These are phyloP conservation scores for Halcyon malimbica DNA, from an alignment of 2,113 vertebrate species.

Conservation along the genomic window DNA sequence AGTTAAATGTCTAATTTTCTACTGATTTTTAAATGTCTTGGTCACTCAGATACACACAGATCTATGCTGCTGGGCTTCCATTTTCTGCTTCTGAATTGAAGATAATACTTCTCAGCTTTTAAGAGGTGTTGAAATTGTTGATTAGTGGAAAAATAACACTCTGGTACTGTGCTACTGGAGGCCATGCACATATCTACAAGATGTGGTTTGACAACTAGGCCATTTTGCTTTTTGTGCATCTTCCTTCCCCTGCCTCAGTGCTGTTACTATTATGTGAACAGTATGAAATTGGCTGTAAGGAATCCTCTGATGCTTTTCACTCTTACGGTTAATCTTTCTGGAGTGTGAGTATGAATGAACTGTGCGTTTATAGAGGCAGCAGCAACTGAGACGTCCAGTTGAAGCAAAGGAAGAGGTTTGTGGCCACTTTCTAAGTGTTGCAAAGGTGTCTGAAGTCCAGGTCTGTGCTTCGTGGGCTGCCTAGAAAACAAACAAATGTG, in stretches of 20 bases:
- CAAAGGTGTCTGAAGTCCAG: not conserved
- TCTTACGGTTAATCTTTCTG: not conserved
- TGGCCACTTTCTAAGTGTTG: not conserved
- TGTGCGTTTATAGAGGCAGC: not conserved
- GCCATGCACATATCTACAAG: not conserved
- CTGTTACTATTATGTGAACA: not conserved
- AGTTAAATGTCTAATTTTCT: slow-evolving; percentile 3
- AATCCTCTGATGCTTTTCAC: not conserved
- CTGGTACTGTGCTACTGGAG: not conserved
- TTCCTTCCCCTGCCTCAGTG: not conserved
- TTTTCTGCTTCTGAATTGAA: not conserved
- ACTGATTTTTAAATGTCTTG: not conserved
- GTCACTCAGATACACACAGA: not conserved
- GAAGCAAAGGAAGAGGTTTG: not conserved
- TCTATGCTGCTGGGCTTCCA: not conserved
- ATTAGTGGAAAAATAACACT: not conserved
- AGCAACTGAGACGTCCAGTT: not conserved
- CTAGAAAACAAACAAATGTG: slow-evolving; percentile 11
- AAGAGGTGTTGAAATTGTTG: not conserved
- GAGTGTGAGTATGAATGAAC: not conserved
- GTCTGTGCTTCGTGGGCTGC: not conserved
- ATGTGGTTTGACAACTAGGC: not conserved
- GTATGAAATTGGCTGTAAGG: not conserved
- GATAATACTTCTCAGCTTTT: not conserved
- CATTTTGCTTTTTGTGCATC: not conserved